A percentile compares a stretch with the other conserved stretches of the same genome.
Conservation (phyloP, 2,797 vertebrate species). For the Phataginus tetradactyla region DNA sequence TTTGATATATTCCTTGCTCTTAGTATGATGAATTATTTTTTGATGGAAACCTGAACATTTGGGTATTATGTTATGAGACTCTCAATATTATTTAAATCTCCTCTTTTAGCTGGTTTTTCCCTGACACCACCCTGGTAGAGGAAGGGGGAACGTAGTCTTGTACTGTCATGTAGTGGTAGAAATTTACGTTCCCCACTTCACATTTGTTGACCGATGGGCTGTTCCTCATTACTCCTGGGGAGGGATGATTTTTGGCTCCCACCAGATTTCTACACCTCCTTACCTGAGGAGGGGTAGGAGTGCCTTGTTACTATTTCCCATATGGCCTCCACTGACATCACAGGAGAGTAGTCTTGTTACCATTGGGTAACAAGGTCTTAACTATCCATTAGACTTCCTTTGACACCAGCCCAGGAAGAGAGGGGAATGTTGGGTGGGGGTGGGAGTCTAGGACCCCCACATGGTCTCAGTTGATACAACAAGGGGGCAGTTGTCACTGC, state of each 20-base stretch:
- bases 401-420: no score
- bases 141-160: background rate
- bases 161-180: no score
- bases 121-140: background rate
- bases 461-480: background rate
- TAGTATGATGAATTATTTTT: background rate
- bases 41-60: background rate
- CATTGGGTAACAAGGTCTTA: background rate
- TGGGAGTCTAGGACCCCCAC: background rate
- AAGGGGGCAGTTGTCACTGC: background rate
- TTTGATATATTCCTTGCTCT: background rate
- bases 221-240: background rate
- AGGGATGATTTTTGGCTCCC: background rate
- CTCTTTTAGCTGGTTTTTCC: background rate
- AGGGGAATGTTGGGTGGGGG: background rate
- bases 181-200: background rate
- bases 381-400: no score
- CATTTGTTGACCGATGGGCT: background rate
- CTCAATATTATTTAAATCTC: background rate
- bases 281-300: background rate
- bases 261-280: background rate
- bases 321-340: background rate
- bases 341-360: background rate
- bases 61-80: background rate
- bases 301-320: background rate